Evolutionary conservation across 1,140 invertebrate species (phyloP).

Genomic region (Propsilocerus akamusi): DNA sequence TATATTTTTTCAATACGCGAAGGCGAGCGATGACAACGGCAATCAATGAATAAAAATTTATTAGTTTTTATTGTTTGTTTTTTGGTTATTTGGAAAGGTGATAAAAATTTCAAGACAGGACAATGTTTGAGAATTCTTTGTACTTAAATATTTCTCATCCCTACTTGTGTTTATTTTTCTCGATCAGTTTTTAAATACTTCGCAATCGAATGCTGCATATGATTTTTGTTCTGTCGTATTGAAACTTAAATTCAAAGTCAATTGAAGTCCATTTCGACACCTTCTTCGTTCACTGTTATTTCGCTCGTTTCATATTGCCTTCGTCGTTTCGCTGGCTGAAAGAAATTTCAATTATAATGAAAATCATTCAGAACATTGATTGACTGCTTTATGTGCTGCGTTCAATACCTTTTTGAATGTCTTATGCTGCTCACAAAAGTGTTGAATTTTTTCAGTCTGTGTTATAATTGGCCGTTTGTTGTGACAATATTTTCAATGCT

Average conservation of each 20-base stretch:
- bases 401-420: too few relatives aligned
- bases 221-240: background rate
- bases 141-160: background rate
- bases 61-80: background rate
- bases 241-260: background rate
- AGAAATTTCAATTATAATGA: too few relatives aligned
- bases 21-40: background rate
- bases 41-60: slow-evolving; percentile 3
- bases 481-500: slow-evolving; percentile 1
- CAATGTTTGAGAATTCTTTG: background rate
- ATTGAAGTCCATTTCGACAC: background rate
- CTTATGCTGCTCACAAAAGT: too few relatives aligned
- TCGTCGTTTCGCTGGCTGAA: background rate
- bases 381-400: background rate
- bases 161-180: background rate
- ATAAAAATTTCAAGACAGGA: background rate
- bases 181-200: background rate
- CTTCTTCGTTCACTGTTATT: background rate
- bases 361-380: too few relatives aligned
- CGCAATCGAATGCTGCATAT: background rate
- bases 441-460: too few relatives aligned
- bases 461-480: slow-evolving; percentile 2
- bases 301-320: background rate
- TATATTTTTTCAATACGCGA: too few relatives aligned
- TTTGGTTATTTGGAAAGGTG: background rate